phyloP scores from a whole-genome alignment of 2,888 invertebrate species.

The Nezara viridula region DNA sequence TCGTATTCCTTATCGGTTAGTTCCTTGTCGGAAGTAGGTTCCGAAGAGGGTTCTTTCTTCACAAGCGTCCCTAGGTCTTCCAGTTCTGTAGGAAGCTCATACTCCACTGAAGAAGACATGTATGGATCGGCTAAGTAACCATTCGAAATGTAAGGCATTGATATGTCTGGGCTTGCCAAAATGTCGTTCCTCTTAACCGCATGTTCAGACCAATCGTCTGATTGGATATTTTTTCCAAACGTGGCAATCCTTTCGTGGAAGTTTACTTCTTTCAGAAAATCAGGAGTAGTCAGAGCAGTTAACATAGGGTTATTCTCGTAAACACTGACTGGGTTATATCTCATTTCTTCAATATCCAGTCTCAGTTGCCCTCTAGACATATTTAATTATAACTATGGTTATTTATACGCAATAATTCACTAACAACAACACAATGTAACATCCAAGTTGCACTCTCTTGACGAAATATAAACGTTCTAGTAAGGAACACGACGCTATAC shows the following conservation, averaged over 20 bases:
- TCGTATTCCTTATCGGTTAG: constrained; percentile 9
- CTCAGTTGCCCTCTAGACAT: neutral
- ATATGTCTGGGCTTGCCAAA: neutral
- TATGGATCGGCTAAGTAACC: constrained; percentile 10
- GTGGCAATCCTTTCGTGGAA: constrained; percentile 24
- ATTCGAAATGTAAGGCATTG: neutral
- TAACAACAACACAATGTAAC: neutral
- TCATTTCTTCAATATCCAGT: constrained; percentile 23
- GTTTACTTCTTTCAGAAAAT: constrained; percentile 32
- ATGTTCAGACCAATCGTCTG: neutral
- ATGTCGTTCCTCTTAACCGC: neutral
- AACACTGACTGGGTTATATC: neutral
- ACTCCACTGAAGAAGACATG: neutral
- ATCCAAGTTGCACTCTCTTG: neutral
- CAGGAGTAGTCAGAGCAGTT: neutral
- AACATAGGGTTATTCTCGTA: neutral
- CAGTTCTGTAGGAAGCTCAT: neutral
- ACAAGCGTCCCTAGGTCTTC: neutral
- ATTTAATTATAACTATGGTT: neutral
- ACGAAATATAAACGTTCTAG: neutral
- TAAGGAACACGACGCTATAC: neutral
- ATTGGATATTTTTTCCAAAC: neutral
- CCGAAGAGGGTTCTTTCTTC: neutral
- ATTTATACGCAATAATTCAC: neutral
- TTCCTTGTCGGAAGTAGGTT: constrained; percentile 23